Evolutionary conservation across 2,797 vertebrate genomes (phyloP), one percentile per base, ranked within the genome.

Genomic region (Hypotaenidia philippensis): DNA sequence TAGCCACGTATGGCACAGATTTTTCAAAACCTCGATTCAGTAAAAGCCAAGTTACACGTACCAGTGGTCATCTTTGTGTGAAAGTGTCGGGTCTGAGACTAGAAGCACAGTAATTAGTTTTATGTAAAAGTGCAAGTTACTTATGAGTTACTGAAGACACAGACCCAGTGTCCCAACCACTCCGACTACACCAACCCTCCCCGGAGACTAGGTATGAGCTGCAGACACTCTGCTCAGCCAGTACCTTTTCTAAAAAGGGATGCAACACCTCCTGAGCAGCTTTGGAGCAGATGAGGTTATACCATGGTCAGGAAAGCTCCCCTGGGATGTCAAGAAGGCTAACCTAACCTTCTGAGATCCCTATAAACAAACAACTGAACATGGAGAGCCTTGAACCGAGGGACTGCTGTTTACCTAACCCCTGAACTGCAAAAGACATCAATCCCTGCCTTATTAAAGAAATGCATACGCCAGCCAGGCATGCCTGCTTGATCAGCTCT

Each of bases 391-490:
- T 96, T 96, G 93, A 97, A 97, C 97, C 90, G 2, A 95, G 89
- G 96, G 95, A 84, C 96, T 92, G 94, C 96, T 98, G 97, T 98
- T 98, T 98, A 98, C 91, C 96, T 98, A 98, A 98, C 97, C 97
- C 95, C 94, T 97, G 97, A 97, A 97, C 97, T 96, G 92, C 91
- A 91, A 77, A 72, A 97, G 97, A 97, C 96, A 97, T 97, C 94
- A 97, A 97, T 98, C 97, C 97, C 96, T 91, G 96, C 93, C 96
- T 98, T 97, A 98, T 97, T 97, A 97, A 97, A 98, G 96, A 96
- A 97, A 96, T 87, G 94, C 96, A 92, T 88, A 89, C 66, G 23
- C 91, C 57, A 64, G 96, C 65, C 91, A 64, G 87, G 95, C 94
- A 95, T 93, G 95, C 94, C 97, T 95, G 94, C 92, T 89, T 83